Base-by-base conservation (phyloP, 2,888 invertebrate genomes). In the Venusia cambrica region DNA sequence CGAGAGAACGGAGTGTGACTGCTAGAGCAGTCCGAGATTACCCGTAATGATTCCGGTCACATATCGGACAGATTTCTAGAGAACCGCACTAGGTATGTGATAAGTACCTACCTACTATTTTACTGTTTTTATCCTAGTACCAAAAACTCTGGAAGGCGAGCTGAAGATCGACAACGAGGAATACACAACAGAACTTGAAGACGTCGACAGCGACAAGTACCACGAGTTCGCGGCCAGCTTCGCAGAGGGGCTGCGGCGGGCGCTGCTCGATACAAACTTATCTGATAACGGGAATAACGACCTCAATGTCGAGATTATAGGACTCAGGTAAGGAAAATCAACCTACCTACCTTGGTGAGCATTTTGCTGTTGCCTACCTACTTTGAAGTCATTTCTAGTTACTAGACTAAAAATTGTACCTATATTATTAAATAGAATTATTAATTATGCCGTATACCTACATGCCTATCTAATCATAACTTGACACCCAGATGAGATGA, bases 101-200 rank as follows among this genome's bases (percentile, higher is more conserved):
- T n/a, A n/a, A n/a, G n/a, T n/a, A 11, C 7, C 1, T 2, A n/a
- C 10, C 5, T 16, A 11, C 35, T 10, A 5, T 31, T 6, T 32
- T 4, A 21, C 7, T 9, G 7, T 12, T 32, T 24, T 40, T 34
- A 47, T 72, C 71, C 22, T 77, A 90, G 93, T 94, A 45, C 92
- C 93, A 28, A 84, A 90, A 60, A 91, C 92, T 2, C 59, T 94
- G 20, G 92, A 94, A 70, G 93, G 93, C 1, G 88, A 90, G 54
- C 62, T 94, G 32, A 89, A 75, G 37, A 88, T 94, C 15, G 91
- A 92, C 51, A 92, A 93, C 59, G 84, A 92, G 50, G 87, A 90
- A 20, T 93, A 89, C 70, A 83, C 84, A 4, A 75, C 88, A 1
- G 90, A 88, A 9, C 77, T 93, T 20, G 69, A 77, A 15, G 87